phyloP scores from a whole-genome alignment of 2,888 invertebrate genomes.

The Rotaria macrura region DNA sequence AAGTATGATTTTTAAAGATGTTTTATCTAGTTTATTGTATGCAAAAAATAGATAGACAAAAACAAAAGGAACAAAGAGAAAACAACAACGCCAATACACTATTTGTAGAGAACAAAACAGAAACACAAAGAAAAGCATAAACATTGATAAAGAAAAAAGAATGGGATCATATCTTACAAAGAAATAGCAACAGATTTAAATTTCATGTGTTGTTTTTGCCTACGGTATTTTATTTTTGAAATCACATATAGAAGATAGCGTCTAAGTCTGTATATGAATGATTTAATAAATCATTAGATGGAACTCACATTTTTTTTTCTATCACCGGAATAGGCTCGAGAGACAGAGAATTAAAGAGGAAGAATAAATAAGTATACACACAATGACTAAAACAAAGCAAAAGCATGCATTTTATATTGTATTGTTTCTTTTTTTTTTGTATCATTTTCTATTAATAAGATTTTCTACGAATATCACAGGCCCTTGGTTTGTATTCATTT shows the following conservation, averaged over 20 bases:
- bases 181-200: neutral
- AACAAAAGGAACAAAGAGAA: neutral
- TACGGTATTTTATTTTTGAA: neutral
- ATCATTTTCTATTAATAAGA: neutral
- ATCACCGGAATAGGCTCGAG: neutral
- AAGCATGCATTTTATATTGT: neutral
- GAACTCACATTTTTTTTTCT: neutral
- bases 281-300: neutral
- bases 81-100: neutral
- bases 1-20: neutral
- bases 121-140: neutral
- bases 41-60: conserved; percentile 2
- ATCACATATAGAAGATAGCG: neutral
- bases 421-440: neutral
- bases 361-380: conserved; percentile 12
- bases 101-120: neutral
- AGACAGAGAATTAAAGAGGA: neutral
- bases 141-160: neutral
- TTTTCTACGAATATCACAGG: neutral
- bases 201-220: neutral
- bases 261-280: neutral
- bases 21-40: conserved; percentile 11
- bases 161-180: neutral
- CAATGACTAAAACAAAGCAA: neutral
- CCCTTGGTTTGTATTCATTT: neutral